Evolutionary conservation across 2,888 invertebrate species (phyloP), one percentile per base, ranked within the genome.

Genomic region (Patella caerulea): DNA sequence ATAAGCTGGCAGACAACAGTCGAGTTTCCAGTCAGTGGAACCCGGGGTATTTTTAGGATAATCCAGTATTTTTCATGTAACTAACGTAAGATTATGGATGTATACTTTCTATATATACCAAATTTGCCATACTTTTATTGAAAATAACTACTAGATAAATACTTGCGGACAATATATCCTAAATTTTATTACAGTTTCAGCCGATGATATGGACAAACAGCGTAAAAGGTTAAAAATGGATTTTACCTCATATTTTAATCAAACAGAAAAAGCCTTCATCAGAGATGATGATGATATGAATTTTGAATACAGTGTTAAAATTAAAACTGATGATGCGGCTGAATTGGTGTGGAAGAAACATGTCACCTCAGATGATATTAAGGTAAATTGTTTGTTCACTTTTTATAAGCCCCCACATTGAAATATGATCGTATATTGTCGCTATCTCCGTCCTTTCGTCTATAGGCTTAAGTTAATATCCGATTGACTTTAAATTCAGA

Each of bases 261-360:
- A 89, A 76, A 88, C 89, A 34, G 83, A 79, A 11, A 85, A 86
- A 70, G 89, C 89, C 2, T 80, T 89, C n/a, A 87, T 88, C 3
- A 79, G 81, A 56, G 79, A 79, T 52, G 54, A 79, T 73, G 80
- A 80, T 0, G 81, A 78, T 3, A 84, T 81, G 29, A 78, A 81
- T 24, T 89, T 86, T 80, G 83, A 84, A 75, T 89, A 86, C 75
- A 82, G 86, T 52, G 71, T 88, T 59, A 87, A 84, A 71, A 74
- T 74, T 11, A 78, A 77, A 56, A 80, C 79, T 71, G 83, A 83
- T 52, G 75, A 79, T 15, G 74, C 75, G 4, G 78, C 83, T 7
- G 84, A 85, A 29, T 83, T 89, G 70, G 72, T 84, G 3, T 89
- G 88, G 89, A 88, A 88, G 75, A 88, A 88, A 82, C 81, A 84